Conservation (phyloP, 2,113 vertebrate species). For the human region DNA sequence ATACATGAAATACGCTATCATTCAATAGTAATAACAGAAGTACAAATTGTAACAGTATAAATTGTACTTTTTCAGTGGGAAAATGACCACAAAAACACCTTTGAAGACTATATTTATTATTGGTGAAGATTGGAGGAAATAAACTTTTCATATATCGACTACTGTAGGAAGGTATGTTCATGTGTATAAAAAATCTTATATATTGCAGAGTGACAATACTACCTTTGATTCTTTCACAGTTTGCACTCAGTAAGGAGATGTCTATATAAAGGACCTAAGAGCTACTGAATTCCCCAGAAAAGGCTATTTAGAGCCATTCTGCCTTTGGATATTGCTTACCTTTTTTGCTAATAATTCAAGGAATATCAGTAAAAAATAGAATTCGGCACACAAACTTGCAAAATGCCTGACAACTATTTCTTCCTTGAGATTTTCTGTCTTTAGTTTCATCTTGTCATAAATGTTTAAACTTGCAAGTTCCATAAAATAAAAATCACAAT, state of each 20-base stretch:
- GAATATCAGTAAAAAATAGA: not conserved
- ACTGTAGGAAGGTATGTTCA: not conserved
- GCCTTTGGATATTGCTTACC: not conserved
- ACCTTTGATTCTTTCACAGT: not conserved
- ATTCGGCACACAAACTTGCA: not conserved
- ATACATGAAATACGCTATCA: not conserved
- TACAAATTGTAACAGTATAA: not conserved
- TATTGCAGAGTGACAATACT: not conserved
- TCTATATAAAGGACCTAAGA: not conserved
- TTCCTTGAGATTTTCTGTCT: not conserved
- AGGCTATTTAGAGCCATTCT: not conserved
- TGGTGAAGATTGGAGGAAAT: not conserved
- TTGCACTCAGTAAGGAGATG: not conserved
- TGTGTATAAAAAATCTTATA: not conserved
- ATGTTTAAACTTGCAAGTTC: not conserved
- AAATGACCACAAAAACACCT: not conserved
- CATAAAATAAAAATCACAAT: not conserved
- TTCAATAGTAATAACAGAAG: not conserved
- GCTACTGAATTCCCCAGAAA: not conserved
- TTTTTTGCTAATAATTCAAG: not conserved
- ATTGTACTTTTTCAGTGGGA: not conserved
- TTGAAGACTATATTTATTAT: not conserved
- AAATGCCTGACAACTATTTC: not conserved
- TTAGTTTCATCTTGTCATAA: not conserved
- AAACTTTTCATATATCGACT: not conserved